Conservation (phyloP, 1,140 invertebrate genomes). For the Magallana ariakensis region DNA sequence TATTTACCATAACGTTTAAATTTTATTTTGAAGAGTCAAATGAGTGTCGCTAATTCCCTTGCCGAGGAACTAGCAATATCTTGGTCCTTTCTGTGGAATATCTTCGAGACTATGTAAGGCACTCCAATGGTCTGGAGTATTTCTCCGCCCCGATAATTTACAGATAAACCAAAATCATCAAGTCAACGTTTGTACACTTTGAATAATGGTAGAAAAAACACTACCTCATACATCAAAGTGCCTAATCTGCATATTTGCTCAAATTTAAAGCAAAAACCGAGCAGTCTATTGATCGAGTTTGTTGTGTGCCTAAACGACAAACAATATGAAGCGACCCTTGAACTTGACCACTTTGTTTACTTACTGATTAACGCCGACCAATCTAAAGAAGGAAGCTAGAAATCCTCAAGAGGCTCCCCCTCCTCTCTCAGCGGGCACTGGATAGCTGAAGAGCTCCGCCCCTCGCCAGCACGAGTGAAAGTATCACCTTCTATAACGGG, state of each 20-base stretch:
- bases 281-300: conserved; percentile 12
- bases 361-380: conserved; percentile 11
- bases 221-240: conserved; percentile 29
- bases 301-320: conserved; percentile 28
- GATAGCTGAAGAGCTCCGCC: neutral
- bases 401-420: neutral
- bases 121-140: neutral
- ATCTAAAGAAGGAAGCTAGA: conserved; percentile 4
- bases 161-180: conserved; percentile 33
- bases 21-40: too few relatives aligned
- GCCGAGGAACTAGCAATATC: too few relatives aligned
- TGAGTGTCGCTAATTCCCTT: too few relatives aligned
- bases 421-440: neutral
- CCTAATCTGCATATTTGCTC: conserved; percentile 37
- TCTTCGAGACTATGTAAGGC: too few relatives aligned
- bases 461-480: conserved; percentile 5
- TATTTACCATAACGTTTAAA: too few relatives aligned
- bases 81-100: too few relatives aligned
- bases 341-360: neutral
- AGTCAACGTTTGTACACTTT: neutral
- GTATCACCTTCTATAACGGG: conserved; percentile 24
- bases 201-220: conserved; percentile 30
- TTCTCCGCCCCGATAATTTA: conserved; percentile 36
- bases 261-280: neutral
- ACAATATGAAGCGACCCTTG: conserved; percentile 34